Evolutionary conservation across 2,888 invertebrate species (phyloP), one percentile per base, ranked within the genome.

Genomic region (Gymnosoma rotundatum): DNA sequence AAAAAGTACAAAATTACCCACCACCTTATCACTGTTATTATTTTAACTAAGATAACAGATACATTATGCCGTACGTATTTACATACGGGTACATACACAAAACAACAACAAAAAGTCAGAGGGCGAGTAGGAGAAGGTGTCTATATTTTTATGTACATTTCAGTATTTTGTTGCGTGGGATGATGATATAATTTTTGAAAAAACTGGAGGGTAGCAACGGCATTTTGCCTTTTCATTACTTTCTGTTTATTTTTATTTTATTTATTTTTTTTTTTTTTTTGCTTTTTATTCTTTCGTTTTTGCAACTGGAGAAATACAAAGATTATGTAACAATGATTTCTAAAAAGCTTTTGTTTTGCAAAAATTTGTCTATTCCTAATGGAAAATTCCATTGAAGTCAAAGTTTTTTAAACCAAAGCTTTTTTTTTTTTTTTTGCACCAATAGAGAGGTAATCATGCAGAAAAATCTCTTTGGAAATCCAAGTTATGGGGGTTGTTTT

Each of bases 161-260:
- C 20, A 64, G 21, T 32, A 63, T 50, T 56, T 54, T 18, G 14
- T 48, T 50, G 36, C 66, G 20, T 48, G 58, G 42, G 50, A 32
- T 74, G 81, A 81, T 81, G 69, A 74, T 74, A 75, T 81, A 81
- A 81, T 75, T 12, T 70, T 58, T 42, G 64, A 56, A 76, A 32
- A 58, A 58, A 66, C 58, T 74, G 25, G 64, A 84, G 84, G 81
- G 81, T 84, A 84, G 78, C 81, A 81, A 78, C 78, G 84, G 69
- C 74, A 81, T 78, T 74, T 69, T 52, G 50, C 52, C 42, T 50
- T 50, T 48, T 36, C 63, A 25, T 74, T 20, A 36, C 48, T 56
- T 70, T 45, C 48, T 70, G 21, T 16, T 36, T 38, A 25, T 45
- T 56, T 45, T n/a, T n/a, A n/a, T n/a, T n/a, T n/a, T n/a, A n/a